Base-by-base conservation (phyloP, 2,888 invertebrate species). In the Nineta flava region DNA sequence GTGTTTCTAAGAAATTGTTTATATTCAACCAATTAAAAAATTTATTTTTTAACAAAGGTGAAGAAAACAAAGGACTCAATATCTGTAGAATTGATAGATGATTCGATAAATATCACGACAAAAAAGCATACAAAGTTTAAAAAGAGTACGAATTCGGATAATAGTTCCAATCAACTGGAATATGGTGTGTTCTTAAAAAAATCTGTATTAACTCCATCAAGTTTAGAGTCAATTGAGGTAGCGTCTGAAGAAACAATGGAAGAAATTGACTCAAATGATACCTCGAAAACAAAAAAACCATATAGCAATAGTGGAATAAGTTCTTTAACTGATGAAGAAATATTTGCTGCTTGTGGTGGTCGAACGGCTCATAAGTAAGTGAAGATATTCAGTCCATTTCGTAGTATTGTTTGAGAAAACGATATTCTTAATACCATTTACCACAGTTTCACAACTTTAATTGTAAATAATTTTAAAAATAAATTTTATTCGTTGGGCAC, bases 321-420 rank as follows among this genome's bases (percentile, higher is more conserved):
- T 9, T 19, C 59, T 16, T 58, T 87, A 57, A 81, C 79, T 0
- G 88, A 90, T 66, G 87, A 88, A 51, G 80, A 88, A 57, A 63
- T 91, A 31, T 86, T 86, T 64, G 76, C 75, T 34, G 82, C 81
- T 0, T 91, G 90, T 65, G 83, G 78, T 46, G 85, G 87, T 3
- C 71, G 87, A 57, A 91, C 90, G 2, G 87, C 83, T 2, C 90
- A 91, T 65, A 90, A 90, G 82, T 82, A 70, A 65, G 70, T 60
- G 3, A 16, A 10, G 10, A 5, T 42, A 9, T 2, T 13, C 6
- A 38, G 13, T 13, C 10, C 6, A 38, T 38, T 38, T 38, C 38
- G 5, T 38, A 5, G 6, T 15, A 38, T 10, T 13, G 12, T 4
- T 38, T n/a, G 12, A 38, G 3, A 3, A n/a, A 38, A 12, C 13